Evolutionary conservation across 2,888 invertebrate species (phyloP).

Genomic region (Andrena camellia): DNA sequence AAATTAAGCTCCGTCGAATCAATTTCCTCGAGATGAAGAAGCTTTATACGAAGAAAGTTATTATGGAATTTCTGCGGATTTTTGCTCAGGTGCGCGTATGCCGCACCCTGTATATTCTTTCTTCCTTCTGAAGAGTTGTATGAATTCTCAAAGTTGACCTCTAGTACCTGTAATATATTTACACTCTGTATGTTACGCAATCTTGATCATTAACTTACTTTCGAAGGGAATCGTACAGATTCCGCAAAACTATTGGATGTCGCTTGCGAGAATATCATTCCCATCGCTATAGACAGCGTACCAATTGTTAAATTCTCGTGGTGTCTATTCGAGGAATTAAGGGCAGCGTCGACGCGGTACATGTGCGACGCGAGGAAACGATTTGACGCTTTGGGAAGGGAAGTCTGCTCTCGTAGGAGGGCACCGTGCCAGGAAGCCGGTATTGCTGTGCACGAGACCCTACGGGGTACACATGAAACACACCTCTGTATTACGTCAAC

Average conservation of each 20-base stretch:
- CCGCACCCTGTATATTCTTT: too few relatives aligned
- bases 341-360: constrained; percentile 62
- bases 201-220: not conserved
- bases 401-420: constrained; percentile 75
- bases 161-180: not conserved
- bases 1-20: too few relatives aligned
- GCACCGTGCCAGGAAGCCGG: constrained; percentile 75
- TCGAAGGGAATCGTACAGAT: not conserved
- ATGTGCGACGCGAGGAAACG: constrained; percentile 71
- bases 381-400: constrained; percentile 76
- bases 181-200: not conserved
- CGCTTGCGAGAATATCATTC: constrained; percentile 29
- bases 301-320: constrained; percentile 65
- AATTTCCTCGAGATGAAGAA: too few relatives aligned
- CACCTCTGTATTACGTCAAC: constrained; percentile 29
- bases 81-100: too few relatives aligned
- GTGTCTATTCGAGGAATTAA: constrained; percentile 71
- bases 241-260: constrained; percentile 12
- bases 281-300: constrained; percentile 37
- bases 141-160: too few relatives aligned
- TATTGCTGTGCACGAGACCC: constrained; percentile 68
- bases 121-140: too few relatives aligned
- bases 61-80: too few relatives aligned
- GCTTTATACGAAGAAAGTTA: too few relatives aligned
- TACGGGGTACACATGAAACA: constrained; percentile 43